Evolutionary conservation across 2,888 invertebrate genomes (phyloP).

Genomic region (Xylophagus ater): DNA sequence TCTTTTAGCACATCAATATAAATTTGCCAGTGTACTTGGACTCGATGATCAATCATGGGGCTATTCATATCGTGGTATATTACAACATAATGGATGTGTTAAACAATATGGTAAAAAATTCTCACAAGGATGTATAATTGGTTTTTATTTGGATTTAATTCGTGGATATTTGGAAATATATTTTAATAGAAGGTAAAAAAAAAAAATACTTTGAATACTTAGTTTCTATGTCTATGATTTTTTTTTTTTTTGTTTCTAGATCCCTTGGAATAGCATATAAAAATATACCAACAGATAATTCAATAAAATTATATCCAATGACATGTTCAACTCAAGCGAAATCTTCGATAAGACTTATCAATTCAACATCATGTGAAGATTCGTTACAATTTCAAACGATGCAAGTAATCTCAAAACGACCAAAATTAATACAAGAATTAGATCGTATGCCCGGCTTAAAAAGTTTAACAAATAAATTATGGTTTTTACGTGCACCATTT

Average conservation of each 20-base stretch:
- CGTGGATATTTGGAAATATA: conserved; percentile 73
- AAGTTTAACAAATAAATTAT: conserved; percentile 29
- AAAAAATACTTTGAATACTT: conserved; percentile 2
- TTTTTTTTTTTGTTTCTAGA: conserved; percentile 9
- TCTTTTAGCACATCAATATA: conserved; percentile 48
- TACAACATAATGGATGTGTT: conserved; percentile 55
- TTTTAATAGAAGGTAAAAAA: conserved; percentile 48
- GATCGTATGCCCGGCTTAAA: conserved; percentile 35
- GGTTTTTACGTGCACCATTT: conserved; percentile 33
- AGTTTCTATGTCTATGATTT: conserved; percentile 1
- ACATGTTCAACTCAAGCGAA: conserved; percentile 78
- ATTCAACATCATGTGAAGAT: conserved; percentile 58
- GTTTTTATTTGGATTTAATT: conserved; percentile 74
- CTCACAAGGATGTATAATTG: conserved; percentile 65
- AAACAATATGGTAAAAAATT: conserved; percentile 52
- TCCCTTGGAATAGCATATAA: conserved; percentile 33
- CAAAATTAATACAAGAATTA: conserved; percentile 27
- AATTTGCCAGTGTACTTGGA: conserved; percentile 71
- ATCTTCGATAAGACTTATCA: conserved; percentile 64
- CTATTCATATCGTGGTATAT: conserved; percentile 62
- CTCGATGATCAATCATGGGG: conserved; percentile 75
- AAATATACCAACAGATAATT: conserved; percentile 31
- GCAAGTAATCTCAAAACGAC: conserved; percentile 31
- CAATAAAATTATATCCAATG: conserved; percentile 59
- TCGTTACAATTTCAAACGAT: conserved; percentile 60